phyloP scores from a whole-genome alignment of 2,888 invertebrate genomes.

The Leptinotarsa tumamoca region DNA sequence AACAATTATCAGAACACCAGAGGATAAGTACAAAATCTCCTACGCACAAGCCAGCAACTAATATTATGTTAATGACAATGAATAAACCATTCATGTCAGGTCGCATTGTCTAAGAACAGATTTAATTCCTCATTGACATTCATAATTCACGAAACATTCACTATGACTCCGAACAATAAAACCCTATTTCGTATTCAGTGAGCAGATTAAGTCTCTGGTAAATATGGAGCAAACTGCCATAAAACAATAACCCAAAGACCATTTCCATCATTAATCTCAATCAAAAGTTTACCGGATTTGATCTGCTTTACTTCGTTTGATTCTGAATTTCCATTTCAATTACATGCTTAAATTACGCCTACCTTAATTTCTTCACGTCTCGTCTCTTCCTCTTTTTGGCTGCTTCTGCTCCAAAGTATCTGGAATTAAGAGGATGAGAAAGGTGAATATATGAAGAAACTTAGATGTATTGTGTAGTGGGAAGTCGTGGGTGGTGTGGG shows the following conservation, averaged over 20 bases:
- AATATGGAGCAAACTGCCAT: background rate
- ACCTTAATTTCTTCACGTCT: conserved; percentile 59
- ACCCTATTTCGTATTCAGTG: conserved; percentile 13
- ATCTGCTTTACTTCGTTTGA: background rate
- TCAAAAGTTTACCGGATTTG: conserved; percentile 2
- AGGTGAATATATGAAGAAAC: background rate
- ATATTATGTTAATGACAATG: background rate
- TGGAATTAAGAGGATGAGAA: conserved; percentile 37
- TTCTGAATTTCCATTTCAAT: background rate
- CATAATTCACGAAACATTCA: conserved; percentile 11
- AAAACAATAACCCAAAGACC: background rate
- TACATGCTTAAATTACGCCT: conserved; percentile 28
- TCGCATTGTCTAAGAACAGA: background rate
- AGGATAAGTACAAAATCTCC: background rate
- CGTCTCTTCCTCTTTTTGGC: conserved; percentile 59
- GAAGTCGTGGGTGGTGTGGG: no score
- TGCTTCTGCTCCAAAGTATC: conserved; percentile 55
- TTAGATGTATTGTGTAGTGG: no score
- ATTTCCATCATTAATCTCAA: background rate
- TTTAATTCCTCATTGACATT: conserved; percentile 17
- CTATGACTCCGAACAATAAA: background rate
- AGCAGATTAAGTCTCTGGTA: background rate
- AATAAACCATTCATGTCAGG: background rate
- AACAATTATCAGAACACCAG: no score
- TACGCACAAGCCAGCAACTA: background rate